These are phyloP conservation scores for Laticauda colubrina DNA, from an alignment of 2,113 vertebrate genomes.

Conservation along the genomic window DNA sequence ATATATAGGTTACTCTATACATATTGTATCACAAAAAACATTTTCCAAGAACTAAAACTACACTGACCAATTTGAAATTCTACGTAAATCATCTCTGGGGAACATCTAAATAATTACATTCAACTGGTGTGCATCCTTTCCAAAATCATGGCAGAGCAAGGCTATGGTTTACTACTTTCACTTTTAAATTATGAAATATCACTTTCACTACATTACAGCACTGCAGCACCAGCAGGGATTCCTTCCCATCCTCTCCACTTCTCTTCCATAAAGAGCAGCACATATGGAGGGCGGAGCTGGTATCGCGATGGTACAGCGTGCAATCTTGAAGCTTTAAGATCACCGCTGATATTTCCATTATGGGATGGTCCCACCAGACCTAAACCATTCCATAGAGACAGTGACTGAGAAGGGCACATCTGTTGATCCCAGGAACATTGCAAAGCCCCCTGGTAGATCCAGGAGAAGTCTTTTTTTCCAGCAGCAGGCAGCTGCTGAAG, in stretches of 20 bases:
- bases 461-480: no score
- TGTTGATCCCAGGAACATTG: no score
- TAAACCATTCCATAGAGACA: no score
- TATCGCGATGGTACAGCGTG: no score
- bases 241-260: neutral
- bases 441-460: no score
- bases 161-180: neutral
- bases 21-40: neutral
- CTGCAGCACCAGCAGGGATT: neutral
- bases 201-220: neutral
- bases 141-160: neutral
- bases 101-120: neutral
- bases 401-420: no score
- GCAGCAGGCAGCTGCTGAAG: no score
- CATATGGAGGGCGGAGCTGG: no score
- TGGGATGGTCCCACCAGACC: no score
- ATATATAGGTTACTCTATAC: neutral
- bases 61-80: neutral
- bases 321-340: no score
- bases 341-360: no score
- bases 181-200: neutral
- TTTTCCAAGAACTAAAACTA: neutral
- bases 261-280: neutral
- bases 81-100: neutral
- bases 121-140: neutral